phyloP scores from a whole-genome alignment of 2,797 vertebrate species.

The Enteromius argenteus region DNA sequence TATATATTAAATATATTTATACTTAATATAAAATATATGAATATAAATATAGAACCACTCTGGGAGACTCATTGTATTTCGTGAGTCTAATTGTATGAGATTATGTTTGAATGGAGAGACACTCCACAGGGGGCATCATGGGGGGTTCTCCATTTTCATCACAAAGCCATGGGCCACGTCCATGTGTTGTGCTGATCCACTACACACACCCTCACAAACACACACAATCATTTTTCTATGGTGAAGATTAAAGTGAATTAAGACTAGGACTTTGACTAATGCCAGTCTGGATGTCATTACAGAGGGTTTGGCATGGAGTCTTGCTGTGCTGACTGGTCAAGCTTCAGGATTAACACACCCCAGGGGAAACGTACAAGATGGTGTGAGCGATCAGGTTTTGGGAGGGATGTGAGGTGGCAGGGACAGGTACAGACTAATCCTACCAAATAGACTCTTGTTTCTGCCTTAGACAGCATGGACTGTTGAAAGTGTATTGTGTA shows the following conservation, averaged over 20 bases:
- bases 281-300: constrained; percentile 46
- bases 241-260: constrained; percentile 51
- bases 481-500: background rate
- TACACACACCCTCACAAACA: constrained; percentile 29
- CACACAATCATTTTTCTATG: constrained; percentile 1
- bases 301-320: constrained; percentile 28
- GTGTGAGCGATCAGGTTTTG: constrained; percentile 34
- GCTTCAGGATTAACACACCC: constrained; percentile 38
- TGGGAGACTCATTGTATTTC: constrained; percentile 26
- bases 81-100: constrained; percentile 47
- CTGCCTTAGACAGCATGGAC: background rate
- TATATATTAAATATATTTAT: too few species aligned
- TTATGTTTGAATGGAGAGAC: constrained; percentile 32
- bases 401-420: constrained; percentile 17
- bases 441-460: background rate
- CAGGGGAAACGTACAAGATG: constrained; percentile 38
- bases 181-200: constrained; percentile 14
- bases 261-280: constrained; percentile 45
- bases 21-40: too few species aligned
- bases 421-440: constrained; percentile 6
- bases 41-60: background rate
- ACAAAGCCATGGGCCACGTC: constrained; percentile 28
- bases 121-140: constrained; percentile 29
- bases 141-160: constrained; percentile 43
- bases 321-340: constrained; percentile 48